These are phyloP conservation scores for Conistra vaccinii DNA, from an alignment of 2,888 invertebrate genomes.

Conservation along the genomic window DNA sequence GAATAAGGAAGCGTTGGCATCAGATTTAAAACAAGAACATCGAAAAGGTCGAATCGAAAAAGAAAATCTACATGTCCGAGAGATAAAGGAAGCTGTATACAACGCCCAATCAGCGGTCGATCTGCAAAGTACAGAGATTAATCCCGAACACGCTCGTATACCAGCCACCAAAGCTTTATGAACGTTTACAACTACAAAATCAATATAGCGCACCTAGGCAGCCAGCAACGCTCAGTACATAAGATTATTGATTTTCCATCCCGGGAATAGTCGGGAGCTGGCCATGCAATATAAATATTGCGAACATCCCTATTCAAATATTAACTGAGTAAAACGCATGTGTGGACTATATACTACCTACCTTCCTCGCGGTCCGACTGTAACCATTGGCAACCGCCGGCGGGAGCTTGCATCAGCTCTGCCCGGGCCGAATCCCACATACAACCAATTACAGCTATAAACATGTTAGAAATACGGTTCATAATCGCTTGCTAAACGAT, in stretches of 20 bases:
- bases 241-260: constrained; percentile 74
- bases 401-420: constrained; percentile 72
- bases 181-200: constrained; percentile 34
- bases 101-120: constrained; percentile 30
- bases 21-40: constrained; percentile 17
- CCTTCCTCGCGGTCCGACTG: constrained; percentile 70
- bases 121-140: constrained; percentile 20
- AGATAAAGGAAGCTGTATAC: constrained; percentile 22
- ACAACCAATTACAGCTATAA: constrained; percentile 64
- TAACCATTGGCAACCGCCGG: constrained; percentile 79
- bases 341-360: constrained; percentile 69
- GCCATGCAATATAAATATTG: constrained; percentile 76
- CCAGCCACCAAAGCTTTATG: constrained; percentile 30
- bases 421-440: constrained; percentile 64
- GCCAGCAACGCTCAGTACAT: constrained; percentile 65
- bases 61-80: constrained; percentile 5
- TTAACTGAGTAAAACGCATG: constrained; percentile 79
- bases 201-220: constrained; percentile 54
- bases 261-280: constrained; percentile 71
- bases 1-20: constrained; percentile 20
- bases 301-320: constrained; percentile 80
- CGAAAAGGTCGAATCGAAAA: constrained; percentile 4
- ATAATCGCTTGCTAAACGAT: constrained; percentile 66
- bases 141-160: constrained; percentile 17
- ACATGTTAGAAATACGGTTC: constrained; percentile 62